Percentiles rank a stretch among this genome's conserved stretches.
These are phyloP conservation scores for Drosophila stalkeri DNA, from an alignment of 2,888 invertebrate genomes.

Conservation along the genomic window DNA sequence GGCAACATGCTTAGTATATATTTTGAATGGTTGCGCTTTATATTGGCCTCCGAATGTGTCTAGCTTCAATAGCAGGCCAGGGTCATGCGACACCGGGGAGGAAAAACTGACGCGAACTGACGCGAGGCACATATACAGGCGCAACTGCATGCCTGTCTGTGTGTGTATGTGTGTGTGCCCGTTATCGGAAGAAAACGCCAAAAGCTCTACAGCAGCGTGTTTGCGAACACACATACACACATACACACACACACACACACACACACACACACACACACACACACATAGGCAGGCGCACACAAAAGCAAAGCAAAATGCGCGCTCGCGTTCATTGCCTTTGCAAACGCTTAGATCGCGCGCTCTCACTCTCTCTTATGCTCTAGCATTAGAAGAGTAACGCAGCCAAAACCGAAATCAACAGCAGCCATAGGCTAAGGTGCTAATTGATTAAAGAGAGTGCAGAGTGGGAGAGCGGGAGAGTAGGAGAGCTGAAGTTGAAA, in stretches of 20 bases:
- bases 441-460: neutral
- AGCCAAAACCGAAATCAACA: slow-evolving; percentile 27
- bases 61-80: slow-evolving; percentile 84
- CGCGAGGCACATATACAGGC: slow-evolving; percentile 41
- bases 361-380: slow-evolving; percentile 25
- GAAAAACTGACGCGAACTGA: slow-evolving; percentile 79
- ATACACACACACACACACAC: slow-evolving; percentile 27
- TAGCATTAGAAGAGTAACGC: slow-evolving; percentile 51
- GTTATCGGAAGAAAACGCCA: slow-evolving; percentile 81
- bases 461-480: neutral
- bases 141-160: slow-evolving; percentile 31
- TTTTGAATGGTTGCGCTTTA: slow-evolving; percentile 80
- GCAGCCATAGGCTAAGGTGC: slow-evolving; percentile 21
- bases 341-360: slow-evolving; percentile 53
- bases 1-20: slow-evolving; percentile 68
- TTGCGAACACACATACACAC: slow-evolving; percentile 31
- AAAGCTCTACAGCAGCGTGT: slow-evolving; percentile 63
- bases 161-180: slow-evolving; percentile 60
- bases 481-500: neutral
- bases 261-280: slow-evolving; percentile 36
- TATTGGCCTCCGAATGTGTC: slow-evolving; percentile 81
- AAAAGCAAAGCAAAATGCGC: slow-evolving; percentile 27
- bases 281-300: slow-evolving; percentile 20
- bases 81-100: slow-evolving; percentile 83
- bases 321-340: slow-evolving; percentile 79